Evolutionary conservation across 2,797 vertebrate genomes (phyloP).

Genomic region (Vultur gryphus): DNA sequence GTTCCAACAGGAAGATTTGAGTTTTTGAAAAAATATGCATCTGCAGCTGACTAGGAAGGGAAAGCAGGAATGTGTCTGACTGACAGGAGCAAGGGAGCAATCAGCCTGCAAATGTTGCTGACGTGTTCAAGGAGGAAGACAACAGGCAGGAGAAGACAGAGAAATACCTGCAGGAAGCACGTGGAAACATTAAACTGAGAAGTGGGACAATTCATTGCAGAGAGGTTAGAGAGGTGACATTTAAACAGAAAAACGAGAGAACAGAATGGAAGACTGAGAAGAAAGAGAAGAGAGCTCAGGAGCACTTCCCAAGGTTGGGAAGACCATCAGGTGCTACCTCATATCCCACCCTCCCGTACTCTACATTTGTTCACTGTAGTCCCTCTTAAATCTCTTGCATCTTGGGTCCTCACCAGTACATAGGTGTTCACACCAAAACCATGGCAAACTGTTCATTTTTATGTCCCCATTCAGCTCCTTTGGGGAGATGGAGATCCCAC

Average conservation of each 20-base stretch:
- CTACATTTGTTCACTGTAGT: not conserved
- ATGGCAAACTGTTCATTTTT: not conserved
- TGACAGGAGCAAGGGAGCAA: not conserved
- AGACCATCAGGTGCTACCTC: not conserved
- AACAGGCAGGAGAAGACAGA: not conserved
- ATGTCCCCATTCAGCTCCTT: not conserved
- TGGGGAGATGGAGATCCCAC: not conserved
- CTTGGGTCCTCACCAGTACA: not conserved
- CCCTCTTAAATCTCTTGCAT: not conserved
- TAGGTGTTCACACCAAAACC: not conserved
- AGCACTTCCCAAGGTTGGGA: not conserved
- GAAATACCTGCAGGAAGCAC: not conserved
- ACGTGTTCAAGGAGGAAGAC: not conserved
- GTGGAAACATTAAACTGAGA: not conserved
- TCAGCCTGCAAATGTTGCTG: not conserved
- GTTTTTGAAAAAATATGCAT: not conserved
- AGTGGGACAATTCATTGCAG: not conserved
- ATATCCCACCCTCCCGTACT: not conserved
- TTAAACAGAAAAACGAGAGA: not conserved
- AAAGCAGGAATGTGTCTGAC: not conserved
- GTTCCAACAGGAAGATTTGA: not conserved
- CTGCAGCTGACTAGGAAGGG: not conserved
- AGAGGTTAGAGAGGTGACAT: not conserved
- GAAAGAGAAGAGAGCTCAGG: not conserved
- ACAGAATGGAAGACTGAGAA: not conserved